Percentiles rank a stretch among this genome's conserved stretches.
Conservation (phyloP, 1,140 invertebrate species). For the Scaptomyza hsui region DNA sequence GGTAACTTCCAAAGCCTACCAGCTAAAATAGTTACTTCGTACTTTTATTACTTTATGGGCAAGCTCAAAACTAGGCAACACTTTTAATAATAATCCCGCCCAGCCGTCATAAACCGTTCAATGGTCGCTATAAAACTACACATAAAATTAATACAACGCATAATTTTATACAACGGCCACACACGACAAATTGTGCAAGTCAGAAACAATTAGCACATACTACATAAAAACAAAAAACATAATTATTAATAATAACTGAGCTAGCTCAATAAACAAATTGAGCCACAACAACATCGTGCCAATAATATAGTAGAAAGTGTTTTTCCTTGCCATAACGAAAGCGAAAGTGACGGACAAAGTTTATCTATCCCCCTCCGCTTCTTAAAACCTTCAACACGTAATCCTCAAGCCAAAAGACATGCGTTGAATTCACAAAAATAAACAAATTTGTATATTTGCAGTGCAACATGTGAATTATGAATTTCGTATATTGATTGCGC, state of each 20-base stretch:
- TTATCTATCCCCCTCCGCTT: no score
- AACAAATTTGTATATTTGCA: slow-evolving; percentile 12
- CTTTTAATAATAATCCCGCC: slow-evolving; percentile 3
- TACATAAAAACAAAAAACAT: slow-evolving; percentile 28
- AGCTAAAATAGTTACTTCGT: no score
- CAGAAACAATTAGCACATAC: slow-evolving; percentile 46
- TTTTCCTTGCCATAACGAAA: slow-evolving; percentile 65
- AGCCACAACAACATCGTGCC: slow-evolving; percentile 32
- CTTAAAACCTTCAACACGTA: slow-evolving; percentile 6
- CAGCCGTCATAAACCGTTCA: slow-evolving; percentile 39
- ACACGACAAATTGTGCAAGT: slow-evolving; percentile 47
- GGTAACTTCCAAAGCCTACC: no score
- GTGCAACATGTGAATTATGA: slow-evolving; percentile 62
- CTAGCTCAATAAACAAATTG: slow-evolving; percentile 31
- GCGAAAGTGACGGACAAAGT: slow-evolving; percentile 80
- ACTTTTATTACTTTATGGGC: neutral
- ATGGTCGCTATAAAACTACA: slow-evolving; percentile 43
- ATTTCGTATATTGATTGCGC: slow-evolving; percentile 72
- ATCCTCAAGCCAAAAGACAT: slow-evolving; percentile 44
- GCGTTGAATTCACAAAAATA: slow-evolving; percentile 60
- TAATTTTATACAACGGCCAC: slow-evolving; percentile 59
- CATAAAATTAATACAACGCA: slow-evolving; percentile 42
- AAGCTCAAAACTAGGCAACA: slow-evolving; percentile 34
- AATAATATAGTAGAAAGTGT: slow-evolving; percentile 73
- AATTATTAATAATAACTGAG: slow-evolving; percentile 62